These are phyloP conservation scores for Pyrgilauda ruficollis DNA, from an alignment of 2,113 vertebrate genomes.

Conservation along the genomic window DNA sequence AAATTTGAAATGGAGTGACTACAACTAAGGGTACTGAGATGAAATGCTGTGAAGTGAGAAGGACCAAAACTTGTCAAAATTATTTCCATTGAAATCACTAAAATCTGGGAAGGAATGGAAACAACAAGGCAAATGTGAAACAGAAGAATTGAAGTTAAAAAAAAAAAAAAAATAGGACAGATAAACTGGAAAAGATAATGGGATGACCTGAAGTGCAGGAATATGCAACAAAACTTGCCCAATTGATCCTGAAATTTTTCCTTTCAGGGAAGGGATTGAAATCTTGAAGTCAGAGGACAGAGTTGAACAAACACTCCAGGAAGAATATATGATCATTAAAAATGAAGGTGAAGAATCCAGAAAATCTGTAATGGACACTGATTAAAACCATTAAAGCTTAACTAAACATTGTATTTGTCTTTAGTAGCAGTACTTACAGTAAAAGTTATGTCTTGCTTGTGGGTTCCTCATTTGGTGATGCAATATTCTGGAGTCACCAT, in stretches of 20 bases:
- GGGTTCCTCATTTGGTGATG: conserved; percentile 79
- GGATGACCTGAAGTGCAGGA: neutral
- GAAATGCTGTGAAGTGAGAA: neutral
- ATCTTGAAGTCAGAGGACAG: neutral
- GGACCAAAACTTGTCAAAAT: neutral
- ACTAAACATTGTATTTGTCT: neutral
- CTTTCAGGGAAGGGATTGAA: neutral
- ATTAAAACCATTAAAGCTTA: neutral
- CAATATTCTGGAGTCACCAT: conserved; percentile 75
- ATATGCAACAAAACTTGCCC: neutral
- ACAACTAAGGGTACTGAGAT: neutral
- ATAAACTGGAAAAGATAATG: neutral
- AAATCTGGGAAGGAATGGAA: neutral
- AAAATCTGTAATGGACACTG: neutral
- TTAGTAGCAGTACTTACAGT: conserved; percentile 67
- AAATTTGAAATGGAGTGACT: neutral
- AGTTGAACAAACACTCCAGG: neutral
- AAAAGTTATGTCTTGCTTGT: conserved; percentile 75
- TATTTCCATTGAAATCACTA: neutral
- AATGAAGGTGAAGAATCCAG: neutral
- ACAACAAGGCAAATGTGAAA: neutral
- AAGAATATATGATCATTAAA: neutral
- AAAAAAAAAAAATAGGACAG: too few species aligned
- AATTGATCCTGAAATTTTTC: neutral
- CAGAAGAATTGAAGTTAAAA: neutral